Evolutionary conservation across 1,140 invertebrate species (phyloP), one percentile per base, ranked within the genome.

Genomic region (Cecropterus lyciades): DNA sequence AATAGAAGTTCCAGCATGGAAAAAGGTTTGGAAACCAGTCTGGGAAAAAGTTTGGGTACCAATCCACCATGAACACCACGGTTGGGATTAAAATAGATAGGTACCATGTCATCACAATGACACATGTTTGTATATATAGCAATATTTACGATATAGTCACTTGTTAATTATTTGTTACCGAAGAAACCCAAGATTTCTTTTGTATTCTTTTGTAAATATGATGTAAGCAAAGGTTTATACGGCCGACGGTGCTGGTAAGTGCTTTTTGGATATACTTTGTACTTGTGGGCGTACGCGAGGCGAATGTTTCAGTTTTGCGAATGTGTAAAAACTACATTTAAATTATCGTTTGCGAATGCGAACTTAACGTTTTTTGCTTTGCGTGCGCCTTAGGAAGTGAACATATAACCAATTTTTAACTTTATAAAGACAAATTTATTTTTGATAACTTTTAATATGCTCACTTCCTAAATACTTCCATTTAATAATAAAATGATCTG

Each of bases 31-130:
- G 95, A 96, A 96, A 70, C 95, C 95, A 20, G 95, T 94, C 11
- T 96, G 95, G 95, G 94, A 96, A 82, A 95, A 96, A 82, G 95
- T 95, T 57, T 96, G 95, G 95, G 95, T 96, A 49, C 93, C 93
- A 45, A 89, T 93, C 9, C 93, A 94, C 57, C 85, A 92, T 33
- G 92, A 94, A 69, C 87, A 94, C 53, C 89, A 93, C 65, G 94
- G 95, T 62, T 95, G 94, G 93, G 94, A 95, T 80, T 95, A 92
- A 93, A 63, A 49, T 79, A 79, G 75, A 76, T 80, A 81, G 69
- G 63, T n/a, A 14, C 13, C 40, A 11, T 43, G 40, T 43, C 40
- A 65, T 30, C 27, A 57, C 53, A 60, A 73, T 69, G 55, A 72
- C 64, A 70, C 59, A 65, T 72, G 43, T 67, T 75, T 89, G 83